phyloP scores from a whole-genome alignment of 2,113 vertebrate species.

The Symphodus melops region DNA sequence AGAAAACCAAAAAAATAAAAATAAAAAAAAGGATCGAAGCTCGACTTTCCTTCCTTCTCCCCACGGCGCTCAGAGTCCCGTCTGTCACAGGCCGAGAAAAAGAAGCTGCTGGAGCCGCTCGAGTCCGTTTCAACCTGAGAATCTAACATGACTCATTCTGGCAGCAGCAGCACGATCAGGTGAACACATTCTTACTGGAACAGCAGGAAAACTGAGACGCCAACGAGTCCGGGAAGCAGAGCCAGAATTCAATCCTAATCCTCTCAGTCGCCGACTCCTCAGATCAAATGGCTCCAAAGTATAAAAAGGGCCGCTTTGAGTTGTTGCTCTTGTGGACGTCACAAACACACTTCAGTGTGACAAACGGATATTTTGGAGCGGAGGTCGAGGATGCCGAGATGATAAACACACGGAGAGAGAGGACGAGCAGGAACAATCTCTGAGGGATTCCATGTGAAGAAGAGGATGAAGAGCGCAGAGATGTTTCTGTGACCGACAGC shows the following conservation, averaged over 20 bases:
- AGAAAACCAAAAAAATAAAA: background rate
- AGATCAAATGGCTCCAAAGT: conserved; percentile 6
- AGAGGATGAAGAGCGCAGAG: too few relatives aligned
- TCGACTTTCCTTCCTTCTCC: background rate
- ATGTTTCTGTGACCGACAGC: too few relatives aligned
- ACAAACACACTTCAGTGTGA: background rate
- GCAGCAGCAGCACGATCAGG: background rate
- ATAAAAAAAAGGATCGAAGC: conserved; percentile 6
- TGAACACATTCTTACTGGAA: conserved; percentile 29
- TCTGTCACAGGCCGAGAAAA: background rate
- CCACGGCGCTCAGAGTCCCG: background rate
- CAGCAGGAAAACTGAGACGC: conserved; percentile 7
- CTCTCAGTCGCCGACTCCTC: conserved; percentile 14
- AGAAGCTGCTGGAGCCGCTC: background rate
- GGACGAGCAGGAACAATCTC: too few relatives aligned
- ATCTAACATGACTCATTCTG: background rate
- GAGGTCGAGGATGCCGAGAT: too few relatives aligned
- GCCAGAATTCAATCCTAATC: conserved; percentile 14
- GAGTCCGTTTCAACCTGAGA: background rate
- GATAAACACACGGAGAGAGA: too few relatives aligned
- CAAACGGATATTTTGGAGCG: background rate
- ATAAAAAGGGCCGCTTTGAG: background rate
- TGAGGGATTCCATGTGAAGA: too few relatives aligned
- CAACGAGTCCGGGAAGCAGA: background rate
- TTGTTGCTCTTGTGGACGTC: background rate